These are phyloP conservation scores for Crocallis elinguaria DNA, from an alignment of 2,888 invertebrate genomes.

Conservation along the genomic window DNA sequence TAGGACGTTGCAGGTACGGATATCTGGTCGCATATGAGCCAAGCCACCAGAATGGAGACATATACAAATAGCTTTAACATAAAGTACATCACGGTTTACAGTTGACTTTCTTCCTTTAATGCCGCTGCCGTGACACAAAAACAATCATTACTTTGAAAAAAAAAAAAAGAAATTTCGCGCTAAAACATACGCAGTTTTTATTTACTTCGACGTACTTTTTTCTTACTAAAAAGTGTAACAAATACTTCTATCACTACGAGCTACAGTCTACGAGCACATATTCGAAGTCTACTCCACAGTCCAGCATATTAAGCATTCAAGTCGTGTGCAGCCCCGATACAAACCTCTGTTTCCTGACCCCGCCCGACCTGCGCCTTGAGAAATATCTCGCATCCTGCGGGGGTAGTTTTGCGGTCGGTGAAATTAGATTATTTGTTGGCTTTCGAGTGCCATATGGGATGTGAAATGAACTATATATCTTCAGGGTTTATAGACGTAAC, in stretches of 20 bases:
- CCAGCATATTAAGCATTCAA: constrained; percentile 43
- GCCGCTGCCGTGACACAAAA: too few relatives aligned
- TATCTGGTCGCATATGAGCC: constrained; percentile 41
- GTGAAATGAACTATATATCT: constrained; percentile 21
- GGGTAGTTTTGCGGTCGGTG: constrained; percentile 22
- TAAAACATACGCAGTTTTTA: not conserved
- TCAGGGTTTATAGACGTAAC: not conserved
- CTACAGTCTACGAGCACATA: not conserved
- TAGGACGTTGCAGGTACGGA: not conserved
- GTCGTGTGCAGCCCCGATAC: constrained; percentile 37
- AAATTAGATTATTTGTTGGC: constrained; percentile 27
- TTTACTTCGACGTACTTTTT: not conserved
- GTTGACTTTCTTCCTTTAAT: constrained; percentile 71
- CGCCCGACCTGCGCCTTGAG: constrained; percentile 17
- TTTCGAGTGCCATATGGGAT: constrained; percentile 1
- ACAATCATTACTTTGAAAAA: too few relatives aligned
- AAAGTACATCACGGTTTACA: constrained; percentile 70
- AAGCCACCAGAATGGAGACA: constrained; percentile 66
- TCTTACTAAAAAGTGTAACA: not conserved
- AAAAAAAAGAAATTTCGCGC: too few relatives aligned
- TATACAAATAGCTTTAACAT: constrained; percentile 70
- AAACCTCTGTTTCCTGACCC: constrained; percentile 31
- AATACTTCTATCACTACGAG: not conserved
- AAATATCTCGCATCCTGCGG: constrained; percentile 23
- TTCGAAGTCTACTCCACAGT: not conserved